phyloP scores from a whole-genome alignment of 2,113 vertebrate genomes.

The Miniopterus natalensis region DNA sequence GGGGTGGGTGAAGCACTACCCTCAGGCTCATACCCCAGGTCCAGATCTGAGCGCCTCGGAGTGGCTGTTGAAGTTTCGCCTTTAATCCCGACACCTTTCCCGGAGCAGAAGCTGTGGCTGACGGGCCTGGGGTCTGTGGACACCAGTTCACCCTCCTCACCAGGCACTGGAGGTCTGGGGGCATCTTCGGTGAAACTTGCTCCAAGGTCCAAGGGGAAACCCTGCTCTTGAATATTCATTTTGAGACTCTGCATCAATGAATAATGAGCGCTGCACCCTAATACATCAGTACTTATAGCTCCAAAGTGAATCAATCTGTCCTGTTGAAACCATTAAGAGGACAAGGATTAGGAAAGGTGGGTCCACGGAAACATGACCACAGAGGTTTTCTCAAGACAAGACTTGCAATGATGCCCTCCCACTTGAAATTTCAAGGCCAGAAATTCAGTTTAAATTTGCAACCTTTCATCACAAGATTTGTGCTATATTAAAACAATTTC shows the following conservation, averaged over 20 bases:
- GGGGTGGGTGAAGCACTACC: slow-evolving; percentile 98
- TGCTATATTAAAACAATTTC: neutral
- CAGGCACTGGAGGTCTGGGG: slow-evolving; percentile 97
- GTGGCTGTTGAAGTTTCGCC: slow-evolving; percentile 94
- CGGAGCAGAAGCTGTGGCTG: slow-evolving; percentile 88
- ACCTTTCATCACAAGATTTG: neutral
- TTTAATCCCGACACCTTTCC: slow-evolving; percentile 91
- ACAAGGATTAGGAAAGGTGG: slow-evolving; percentile 79
- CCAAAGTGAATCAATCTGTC: slow-evolving; percentile 85
- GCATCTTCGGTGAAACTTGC: slow-evolving; percentile 98
- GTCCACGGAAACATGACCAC: slow-evolving; percentile 56
- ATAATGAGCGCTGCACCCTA: slow-evolving; percentile 84
- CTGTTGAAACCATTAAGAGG: slow-evolving; percentile 89
- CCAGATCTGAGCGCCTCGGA: slow-evolving; percentile 95
- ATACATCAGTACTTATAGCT: slow-evolving; percentile 88
- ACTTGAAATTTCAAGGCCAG: neutral
- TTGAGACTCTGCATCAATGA: slow-evolving; percentile 87
- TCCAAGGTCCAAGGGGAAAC: slow-evolving; percentile 94
- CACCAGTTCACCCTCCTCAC: slow-evolving; percentile 97
- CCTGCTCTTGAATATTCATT: slow-evolving; percentile 95
- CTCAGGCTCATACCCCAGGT: slow-evolving; percentile 98
- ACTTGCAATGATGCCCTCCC: slow-evolving; percentile 56
- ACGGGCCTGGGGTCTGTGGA: slow-evolving; percentile 91
- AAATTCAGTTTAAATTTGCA: neutral
- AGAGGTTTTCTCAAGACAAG: slow-evolving; percentile 73